Evolutionary conservation across 1,140 invertebrate genomes (phyloP), one percentile per base, ranked within the genome.

Genomic region (Drosophila nikananu): DNA sequence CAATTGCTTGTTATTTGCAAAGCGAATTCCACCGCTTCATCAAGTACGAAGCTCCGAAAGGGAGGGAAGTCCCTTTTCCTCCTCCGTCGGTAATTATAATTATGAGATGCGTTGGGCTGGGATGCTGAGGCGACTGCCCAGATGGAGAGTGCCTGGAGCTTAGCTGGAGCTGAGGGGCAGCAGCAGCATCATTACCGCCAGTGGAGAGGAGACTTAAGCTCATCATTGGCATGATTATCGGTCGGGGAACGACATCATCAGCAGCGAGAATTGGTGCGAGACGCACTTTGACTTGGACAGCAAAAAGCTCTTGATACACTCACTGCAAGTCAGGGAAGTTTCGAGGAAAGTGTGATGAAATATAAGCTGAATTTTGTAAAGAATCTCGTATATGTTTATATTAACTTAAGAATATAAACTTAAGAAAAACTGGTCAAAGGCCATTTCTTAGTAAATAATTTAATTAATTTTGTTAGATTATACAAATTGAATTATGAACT

Each of bases 1-100:
- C 86, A 90, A 90, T 90, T 90, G 86, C 81, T 86, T 90, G 86
- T 90, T 91, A 90, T 90, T 90, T 90, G 86, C 86, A 86, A 90
- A 80, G 82, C 82, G 79, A 90, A 90, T 90, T 90, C 86, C 86
- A 80, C 62, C 66, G 77, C 76, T 87, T 80, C 79, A 86, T 76
- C 83, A 77, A 39, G 54, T 27, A 55, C 46, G 68, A 73, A 73
- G 84, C 80, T 61, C 10, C 46, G 15, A 19, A 58, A 42, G 42
- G 67, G 27, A 23, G 7, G 25, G 17, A 55, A 32, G 66, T 23
- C 42, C 77, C 67, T 64, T 70, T 44, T 60, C 37, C 25, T 25
- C 23, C 25, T 27, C 49, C 17, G 0, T 19, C 51, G 58, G 62
- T 90, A 90, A 89, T 90, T 89, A 90, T 90, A 90, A 89, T 90